A percentile compares a stretch with the other conserved stretches of the same genome.
phyloP scores from a whole-genome alignment of 2,888 invertebrate species.

The Lathronympha strigana region DNA sequence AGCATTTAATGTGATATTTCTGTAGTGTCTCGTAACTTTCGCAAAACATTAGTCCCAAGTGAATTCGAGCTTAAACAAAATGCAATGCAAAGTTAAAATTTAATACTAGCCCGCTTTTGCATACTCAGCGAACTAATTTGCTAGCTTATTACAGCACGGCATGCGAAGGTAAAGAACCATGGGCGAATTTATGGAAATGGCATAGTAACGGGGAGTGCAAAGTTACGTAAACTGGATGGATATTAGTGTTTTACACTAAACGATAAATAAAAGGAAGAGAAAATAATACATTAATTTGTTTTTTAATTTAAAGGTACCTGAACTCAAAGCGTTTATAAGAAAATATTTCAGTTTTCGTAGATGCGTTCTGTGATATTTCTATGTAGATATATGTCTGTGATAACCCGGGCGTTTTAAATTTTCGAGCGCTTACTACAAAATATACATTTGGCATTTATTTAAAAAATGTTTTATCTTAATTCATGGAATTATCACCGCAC shows the following conservation, averaged over 20 bases:
- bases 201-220: neutral
- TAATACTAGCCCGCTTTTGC: slow-evolving; percentile 24
- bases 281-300: too few species aligned
- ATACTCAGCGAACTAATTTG: slow-evolving; percentile 36
- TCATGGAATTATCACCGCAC: too few species aligned
- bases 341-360: too few species aligned
- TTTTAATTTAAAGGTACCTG: too few species aligned
- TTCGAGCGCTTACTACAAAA: too few species aligned
- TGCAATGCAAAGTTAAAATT: slow-evolving; percentile 23
- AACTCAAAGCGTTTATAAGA: too few species aligned
- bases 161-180: slow-evolving; percentile 30
- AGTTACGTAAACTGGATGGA: slow-evolving; percentile 2
- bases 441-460: too few species aligned
- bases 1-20: neutral
- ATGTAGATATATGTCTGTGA: too few species aligned
- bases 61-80: neutral
- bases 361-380: too few species aligned
- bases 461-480: too few species aligned
- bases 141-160: slow-evolving; percentile 29
- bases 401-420: too few species aligned
- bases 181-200: slow-evolving; percentile 33
- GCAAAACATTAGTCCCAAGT: neutral
- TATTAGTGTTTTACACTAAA: neutral
- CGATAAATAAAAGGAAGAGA: neutral
- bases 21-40: neutral